These are phyloP conservation scores for Julus scanicus DNA, from an alignment of 2,888 invertebrate genomes.

Conservation along the genomic window DNA sequence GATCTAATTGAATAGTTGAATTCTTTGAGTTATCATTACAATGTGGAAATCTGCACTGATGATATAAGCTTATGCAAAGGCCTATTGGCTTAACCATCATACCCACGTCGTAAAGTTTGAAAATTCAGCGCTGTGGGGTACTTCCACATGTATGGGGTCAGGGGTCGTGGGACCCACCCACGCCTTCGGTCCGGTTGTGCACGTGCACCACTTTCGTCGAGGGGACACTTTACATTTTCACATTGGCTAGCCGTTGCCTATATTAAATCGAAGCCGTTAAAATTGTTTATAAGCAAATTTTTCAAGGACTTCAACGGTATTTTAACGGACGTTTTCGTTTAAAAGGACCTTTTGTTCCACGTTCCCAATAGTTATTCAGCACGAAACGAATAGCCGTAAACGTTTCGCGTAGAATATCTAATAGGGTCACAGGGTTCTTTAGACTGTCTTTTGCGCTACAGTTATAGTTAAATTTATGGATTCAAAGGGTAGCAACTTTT, in stretches of 20 bases:
- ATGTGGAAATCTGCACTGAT: too few relatives aligned
- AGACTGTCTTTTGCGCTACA: too few relatives aligned
- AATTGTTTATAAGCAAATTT: neutral
- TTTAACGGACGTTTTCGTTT: slow-evolving; percentile 10
- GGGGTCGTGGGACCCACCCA: neutral
- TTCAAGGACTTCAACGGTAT: neutral
- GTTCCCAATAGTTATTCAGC: neutral
- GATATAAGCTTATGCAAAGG: too few relatives aligned
- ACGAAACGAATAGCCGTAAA: too few relatives aligned
- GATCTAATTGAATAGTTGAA: too few relatives aligned
- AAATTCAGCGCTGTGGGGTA: neutral
- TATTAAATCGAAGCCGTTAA: neutral
- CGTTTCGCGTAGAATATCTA: too few relatives aligned
- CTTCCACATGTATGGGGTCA: neutral
- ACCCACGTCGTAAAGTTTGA: too few relatives aligned
- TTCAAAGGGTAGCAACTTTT: too few relatives aligned
- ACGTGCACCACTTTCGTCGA: neutral
- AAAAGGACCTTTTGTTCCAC: slow-evolving; percentile 12
- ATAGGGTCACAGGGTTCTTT: too few relatives aligned
- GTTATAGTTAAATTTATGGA: too few relatives aligned
- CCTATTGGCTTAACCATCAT: too few relatives aligned
- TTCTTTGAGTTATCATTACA: too few relatives aligned
- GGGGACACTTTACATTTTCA: neutral
- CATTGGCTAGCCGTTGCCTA: neutral
- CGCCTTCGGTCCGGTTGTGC: neutral